Evolutionary conservation across 2,888 invertebrate species (phyloP).

Genomic region (Idaea aversata): DNA sequence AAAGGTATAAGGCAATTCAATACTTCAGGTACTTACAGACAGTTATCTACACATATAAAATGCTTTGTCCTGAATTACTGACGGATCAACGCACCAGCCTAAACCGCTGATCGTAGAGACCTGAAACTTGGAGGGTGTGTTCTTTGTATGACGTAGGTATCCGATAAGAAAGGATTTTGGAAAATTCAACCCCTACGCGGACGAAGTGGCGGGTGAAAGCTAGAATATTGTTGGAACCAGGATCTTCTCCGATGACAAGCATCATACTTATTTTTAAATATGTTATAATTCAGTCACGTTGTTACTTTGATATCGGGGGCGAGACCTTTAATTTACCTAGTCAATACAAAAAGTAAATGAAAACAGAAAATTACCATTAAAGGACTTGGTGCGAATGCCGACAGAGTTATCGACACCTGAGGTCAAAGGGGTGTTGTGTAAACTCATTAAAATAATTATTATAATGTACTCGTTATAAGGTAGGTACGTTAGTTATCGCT

Average conservation of each 20-base stretch:
- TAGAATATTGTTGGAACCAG: not conserved
- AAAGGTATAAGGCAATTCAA: not conserved
- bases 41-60: not conserved
- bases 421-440: constrained; percentile 44
- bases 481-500: constrained; percentile 33
- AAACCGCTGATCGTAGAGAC: too few species aligned
- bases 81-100: too few species aligned
- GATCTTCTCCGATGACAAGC: constrained; percentile 1
- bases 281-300: constrained; percentile 12
- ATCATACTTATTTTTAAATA: not conserved
- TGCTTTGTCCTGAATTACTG: not conserved
- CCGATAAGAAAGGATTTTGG: too few species aligned
- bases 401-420: constrained; percentile 43
- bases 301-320: constrained; percentile 1
- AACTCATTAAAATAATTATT: constrained; percentile 44
- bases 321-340: constrained; percentile 11
- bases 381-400: constrained; percentile 45
- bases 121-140: too few species aligned
- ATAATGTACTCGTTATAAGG: constrained; percentile 16
- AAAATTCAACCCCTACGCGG: too few species aligned
- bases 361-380: constrained; percentile 32
- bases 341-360: constrained; percentile 3
- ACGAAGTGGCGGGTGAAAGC: not conserved
- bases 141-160: too few species aligned
- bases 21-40: not conserved